Evolutionary conservation across 2,888 invertebrate genomes (phyloP).

Genomic region (Phalangium opilio): DNA sequence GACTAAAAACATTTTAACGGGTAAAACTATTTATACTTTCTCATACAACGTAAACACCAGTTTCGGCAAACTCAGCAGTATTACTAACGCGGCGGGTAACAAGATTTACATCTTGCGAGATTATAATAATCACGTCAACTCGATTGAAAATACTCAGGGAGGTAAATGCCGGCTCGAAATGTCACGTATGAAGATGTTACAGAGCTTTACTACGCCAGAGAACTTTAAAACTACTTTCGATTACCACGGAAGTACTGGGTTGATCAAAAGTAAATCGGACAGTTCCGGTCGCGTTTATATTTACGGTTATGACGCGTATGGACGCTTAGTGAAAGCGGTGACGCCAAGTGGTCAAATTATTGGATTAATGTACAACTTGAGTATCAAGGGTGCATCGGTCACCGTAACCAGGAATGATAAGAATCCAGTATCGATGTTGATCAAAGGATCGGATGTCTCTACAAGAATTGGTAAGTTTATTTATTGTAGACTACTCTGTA

Average conservation of each 20-base stretch:
- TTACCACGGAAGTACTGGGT: conserved; percentile 31
- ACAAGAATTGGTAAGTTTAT: conserved; percentile 14
- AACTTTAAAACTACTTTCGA: conserved; percentile 30
- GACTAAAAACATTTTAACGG: conserved; percentile 80
- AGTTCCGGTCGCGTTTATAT: conserved; percentile 45
- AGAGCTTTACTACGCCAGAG: conserved; percentile 29
- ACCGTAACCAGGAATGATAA: conserved; percentile 30
- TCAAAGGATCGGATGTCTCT: conserved; percentile 20
- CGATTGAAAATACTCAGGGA: conserved; percentile 43
- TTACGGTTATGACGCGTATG: conserved; percentile 79
- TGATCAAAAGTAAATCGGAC: conserved; percentile 29
- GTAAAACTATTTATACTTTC: conserved; percentile 84
- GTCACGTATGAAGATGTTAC: conserved; percentile 31
- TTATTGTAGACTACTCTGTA: not conserved
- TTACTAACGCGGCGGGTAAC: conserved; percentile 84
- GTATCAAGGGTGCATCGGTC: conserved; percentile 30
- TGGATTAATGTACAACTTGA: conserved; percentile 18
- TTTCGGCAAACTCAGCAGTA: conserved; percentile 64
- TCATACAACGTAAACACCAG: conserved; percentile 52
- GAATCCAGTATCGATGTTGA: conserved; percentile 21
- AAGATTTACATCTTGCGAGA: conserved; percentile 81
- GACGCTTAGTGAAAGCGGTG: conserved; percentile 67
- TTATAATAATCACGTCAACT: conserved; percentile 55
- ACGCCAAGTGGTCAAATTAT: conserved; percentile 70
- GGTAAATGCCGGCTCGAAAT: conserved; percentile 26